Evolutionary conservation across 2,888 invertebrate genomes (phyloP).

Genomic region (Cephus pygmeus): DNA sequence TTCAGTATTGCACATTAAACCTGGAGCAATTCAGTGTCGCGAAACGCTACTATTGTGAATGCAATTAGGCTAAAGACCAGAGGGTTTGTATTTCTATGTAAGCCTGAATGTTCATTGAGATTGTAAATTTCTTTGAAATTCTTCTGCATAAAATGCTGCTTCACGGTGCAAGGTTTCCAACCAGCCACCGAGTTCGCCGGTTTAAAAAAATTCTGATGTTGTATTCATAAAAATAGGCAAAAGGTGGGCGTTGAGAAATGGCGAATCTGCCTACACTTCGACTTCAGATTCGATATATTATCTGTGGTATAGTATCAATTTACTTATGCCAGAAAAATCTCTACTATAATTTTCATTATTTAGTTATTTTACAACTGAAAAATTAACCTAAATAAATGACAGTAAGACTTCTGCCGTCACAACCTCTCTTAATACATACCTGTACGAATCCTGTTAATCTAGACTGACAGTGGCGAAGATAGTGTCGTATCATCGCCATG

Average conservation of each 20-base stretch:
- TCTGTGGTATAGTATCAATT: background rate
- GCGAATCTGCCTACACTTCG: background rate
- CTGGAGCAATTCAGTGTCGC: conserved; percentile 20
- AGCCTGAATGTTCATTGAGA: conserved; percentile 11
- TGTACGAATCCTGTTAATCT: background rate
- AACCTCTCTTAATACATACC: background rate
- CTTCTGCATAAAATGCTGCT: background rate
- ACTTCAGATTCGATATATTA: background rate
- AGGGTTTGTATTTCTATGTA: conserved; percentile 17
- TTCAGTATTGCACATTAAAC: conserved; percentile 19
- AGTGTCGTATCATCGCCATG: background rate
- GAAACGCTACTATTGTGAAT: conserved; percentile 20
- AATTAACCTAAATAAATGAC: background rate
- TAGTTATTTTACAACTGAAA: background rate
- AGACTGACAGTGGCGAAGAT: background rate
- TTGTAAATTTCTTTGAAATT: background rate
- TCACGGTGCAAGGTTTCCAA: background rate
- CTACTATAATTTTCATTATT: background rate
- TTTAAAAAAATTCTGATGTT: background rate
- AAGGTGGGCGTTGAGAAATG: background rate
- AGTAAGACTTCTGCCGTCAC: background rate
- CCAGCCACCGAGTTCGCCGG: background rate
- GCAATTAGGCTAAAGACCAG: conserved; percentile 23
- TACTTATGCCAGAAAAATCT: background rate
- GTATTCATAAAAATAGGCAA: background rate